These are phyloP conservation scores for Morinoia aosen DNA, from an alignment of 2,888 invertebrate species.

Conservation along the genomic window DNA sequence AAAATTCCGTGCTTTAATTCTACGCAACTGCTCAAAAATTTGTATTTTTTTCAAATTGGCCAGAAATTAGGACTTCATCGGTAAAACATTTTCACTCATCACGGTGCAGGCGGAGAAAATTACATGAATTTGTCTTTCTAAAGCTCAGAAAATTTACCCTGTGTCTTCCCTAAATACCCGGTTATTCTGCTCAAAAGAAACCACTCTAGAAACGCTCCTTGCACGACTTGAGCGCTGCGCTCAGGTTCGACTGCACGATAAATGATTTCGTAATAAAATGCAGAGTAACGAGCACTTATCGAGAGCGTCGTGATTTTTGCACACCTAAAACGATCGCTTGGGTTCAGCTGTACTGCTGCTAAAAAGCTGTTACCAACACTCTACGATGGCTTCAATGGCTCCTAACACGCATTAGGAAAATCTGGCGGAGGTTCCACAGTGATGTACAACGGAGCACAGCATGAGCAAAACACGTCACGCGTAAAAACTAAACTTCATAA, in stretches of 20 bases:
- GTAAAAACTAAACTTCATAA: not conserved
- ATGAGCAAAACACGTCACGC: not conserved
- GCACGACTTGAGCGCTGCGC: not conserved
- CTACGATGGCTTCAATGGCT: not conserved
- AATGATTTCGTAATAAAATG: conserved; percentile 42
- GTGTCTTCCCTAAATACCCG: not conserved
- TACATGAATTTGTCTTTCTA: not conserved
- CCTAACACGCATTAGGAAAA: conserved; percentile 28
- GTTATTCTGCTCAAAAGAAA: not conserved
- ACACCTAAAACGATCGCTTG: conserved; percentile 8
- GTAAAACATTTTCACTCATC: not conserved
- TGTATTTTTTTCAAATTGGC: not conserved
- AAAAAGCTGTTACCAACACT: conserved; percentile 26
- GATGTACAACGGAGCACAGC: not conserved
- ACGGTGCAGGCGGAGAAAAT: not conserved
- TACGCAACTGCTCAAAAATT: not conserved
- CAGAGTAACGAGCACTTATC: conserved; percentile 24
- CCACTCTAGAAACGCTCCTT: not conserved
- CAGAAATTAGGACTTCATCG: not conserved
- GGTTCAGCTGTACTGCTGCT: not conserved
- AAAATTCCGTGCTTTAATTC: not conserved
- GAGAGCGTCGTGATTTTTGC: conserved; percentile 36
- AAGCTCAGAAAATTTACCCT: not conserved
- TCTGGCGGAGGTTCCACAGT: not conserved
- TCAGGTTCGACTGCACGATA: conserved; percentile 18